Conservation (phyloP, 2,113 vertebrate genomes). For the Promerops cafer region DNA sequence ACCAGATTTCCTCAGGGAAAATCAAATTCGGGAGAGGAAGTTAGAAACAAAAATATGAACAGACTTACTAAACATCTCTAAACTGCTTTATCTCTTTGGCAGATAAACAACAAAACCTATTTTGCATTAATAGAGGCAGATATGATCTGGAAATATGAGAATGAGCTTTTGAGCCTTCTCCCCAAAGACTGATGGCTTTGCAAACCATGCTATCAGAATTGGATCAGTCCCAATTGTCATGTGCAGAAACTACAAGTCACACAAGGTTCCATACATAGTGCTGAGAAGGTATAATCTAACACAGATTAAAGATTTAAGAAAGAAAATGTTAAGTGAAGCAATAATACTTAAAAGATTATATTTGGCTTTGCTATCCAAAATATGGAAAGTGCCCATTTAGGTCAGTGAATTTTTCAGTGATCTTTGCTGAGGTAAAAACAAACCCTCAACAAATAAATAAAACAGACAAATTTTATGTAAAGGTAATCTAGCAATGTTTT, state of each 20-base stretch:
- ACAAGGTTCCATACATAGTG: background rate
- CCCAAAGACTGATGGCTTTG: background rate
- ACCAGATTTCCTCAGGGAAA: slow-evolving; percentile 13
- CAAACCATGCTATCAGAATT: background rate
- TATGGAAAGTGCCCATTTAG: background rate
- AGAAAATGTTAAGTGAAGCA: background rate
- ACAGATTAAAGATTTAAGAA: background rate
- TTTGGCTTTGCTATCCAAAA: background rate
- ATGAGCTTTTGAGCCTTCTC: background rate
- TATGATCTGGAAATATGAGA: background rate
- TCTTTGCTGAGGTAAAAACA: background rate
- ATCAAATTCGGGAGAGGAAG: background rate
- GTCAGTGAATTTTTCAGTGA: background rate
- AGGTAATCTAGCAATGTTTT: background rate
- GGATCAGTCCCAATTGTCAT: background rate
- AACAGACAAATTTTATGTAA: background rate
- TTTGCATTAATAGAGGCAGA: background rate
- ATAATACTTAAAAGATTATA: background rate
- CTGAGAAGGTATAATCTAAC: background rate
- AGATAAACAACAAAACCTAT: background rate
- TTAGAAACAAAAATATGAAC: slow-evolving; percentile 1
- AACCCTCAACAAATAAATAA: background rate
- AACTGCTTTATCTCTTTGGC: background rate
- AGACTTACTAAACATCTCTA: background rate
- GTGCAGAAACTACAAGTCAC: background rate